Base-by-base conservation (phyloP, 2,888 invertebrate genomes). In the Heliconius erato region DNA sequence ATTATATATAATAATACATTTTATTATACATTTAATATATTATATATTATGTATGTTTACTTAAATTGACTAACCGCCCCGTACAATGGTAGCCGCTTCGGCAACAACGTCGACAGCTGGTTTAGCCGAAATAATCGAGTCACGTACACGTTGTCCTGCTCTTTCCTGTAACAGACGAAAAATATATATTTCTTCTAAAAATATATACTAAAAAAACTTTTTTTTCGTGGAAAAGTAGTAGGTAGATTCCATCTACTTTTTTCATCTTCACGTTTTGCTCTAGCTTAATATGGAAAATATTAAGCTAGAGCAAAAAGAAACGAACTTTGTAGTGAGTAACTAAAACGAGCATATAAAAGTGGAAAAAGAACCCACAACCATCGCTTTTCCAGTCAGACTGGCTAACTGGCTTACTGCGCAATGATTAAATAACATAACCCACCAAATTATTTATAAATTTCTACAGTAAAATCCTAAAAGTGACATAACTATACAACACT, bases 41-140 rank as follows among this genome's bases (percentile, higher is more conserved):
- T 9, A 19, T 19, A 54, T 54, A 54, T 19, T 54, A 23, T 63
- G 5, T 40, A 26, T n/a, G 28, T 67, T 77, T 40, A 26, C 16
- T 6, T 35, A 77, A 7, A 69, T 6, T 11, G 65, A 71, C 65
- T 65, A 71, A 32, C 82, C 82, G 35, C 85, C 85, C 32, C 83
- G 85, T n/a, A 80, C 67, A 35, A 88, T 85, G 54, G 72, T 54
- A 4, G 85, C 44, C 0, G 87, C 88, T 68, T 88, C 83, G 0
- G 83, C 86, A 19, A 89, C 83, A 0, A 88, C 87, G 23, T 86
- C 85, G 1, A 89, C 88, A 0, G 88, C 88, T 0, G 88, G 88
- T 1, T 81, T 87, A 19, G 88, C 88, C 16, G 87, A 87, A 19
- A 88, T 87, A 11, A 89, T 85, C 0, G 88, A 87, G 26, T 88